phyloP scores from a whole-genome alignment of 2,113 vertebrate genomes.

The Macheiramphus alcinus region DNA sequence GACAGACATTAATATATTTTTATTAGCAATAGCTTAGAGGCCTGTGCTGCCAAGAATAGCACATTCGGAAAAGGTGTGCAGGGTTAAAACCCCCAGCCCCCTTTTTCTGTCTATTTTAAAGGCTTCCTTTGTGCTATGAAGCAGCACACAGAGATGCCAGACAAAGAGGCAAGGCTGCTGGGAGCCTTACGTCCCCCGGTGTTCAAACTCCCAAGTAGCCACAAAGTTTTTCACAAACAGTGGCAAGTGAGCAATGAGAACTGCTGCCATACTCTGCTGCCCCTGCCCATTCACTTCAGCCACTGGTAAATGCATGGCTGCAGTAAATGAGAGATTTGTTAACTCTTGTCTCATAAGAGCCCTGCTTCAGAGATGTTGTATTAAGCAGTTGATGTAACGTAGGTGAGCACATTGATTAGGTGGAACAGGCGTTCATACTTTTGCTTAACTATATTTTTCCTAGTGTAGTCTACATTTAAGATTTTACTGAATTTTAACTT shows the following conservation, averaged over 20 bases:
- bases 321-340: too few species aligned
- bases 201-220: background rate
- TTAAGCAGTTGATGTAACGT: fast-evolving
- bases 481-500: background rate
- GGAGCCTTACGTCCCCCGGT: background rate
- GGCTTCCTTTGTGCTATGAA: background rate
- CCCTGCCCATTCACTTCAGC: too few species aligned
- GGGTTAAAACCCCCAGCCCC: background rate
- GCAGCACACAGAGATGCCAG: background rate
- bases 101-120: background rate
- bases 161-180: background rate
- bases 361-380: background rate
- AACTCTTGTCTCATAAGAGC: background rate
- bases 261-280: background rate
- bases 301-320: fast-evolving
- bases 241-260: background rate
- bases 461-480: background rate
- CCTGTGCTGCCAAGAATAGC: conserved; percentile 7
- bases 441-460: background rate
- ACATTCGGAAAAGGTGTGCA: background rate
- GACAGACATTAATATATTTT: background rate
- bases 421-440: background rate
- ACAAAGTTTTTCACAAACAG: background rate
- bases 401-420: background rate
- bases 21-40: background rate